Evolutionary conservation across 2,888 invertebrate genomes (phyloP), one percentile per base, ranked within the genome.

Genomic region (Laspeyria flexula): DNA sequence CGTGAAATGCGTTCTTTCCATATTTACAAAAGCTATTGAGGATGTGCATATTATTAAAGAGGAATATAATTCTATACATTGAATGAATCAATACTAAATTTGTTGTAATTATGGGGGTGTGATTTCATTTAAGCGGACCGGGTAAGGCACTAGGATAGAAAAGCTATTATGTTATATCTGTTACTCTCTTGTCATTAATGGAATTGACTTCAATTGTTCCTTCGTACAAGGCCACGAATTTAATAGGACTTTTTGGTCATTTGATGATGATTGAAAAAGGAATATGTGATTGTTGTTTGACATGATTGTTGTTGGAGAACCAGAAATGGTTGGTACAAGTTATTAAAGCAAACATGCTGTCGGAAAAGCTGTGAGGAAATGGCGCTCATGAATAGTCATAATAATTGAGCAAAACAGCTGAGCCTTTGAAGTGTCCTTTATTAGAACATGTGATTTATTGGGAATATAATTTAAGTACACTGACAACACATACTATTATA

Each of bases 21-120:
- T 78, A 76, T 75, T 68, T 79, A 74, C 48, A 73, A 80, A 77
- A 80, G 78, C 73, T 71, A 78, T 62, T 59, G 39, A 52, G 75
- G 72, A 78, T 71, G 74, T 75, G 76, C 71, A 65, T 49, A 50
- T 44, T 54, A 52, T 31, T 46, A 50, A 33, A 55, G 41, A 48
- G 42, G 54, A 65, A 57, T 65, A 60, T 59, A 60, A 53, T 43
- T 21, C 21, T 21, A 47, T 65, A 62, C 43, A 57, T 60, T 50
- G 43, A 62, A 55, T 51, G 43, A 55, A 49, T 60, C 48, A 41
- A 25, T 23, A 44, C 40, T 46, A 40, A 4, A 34, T 57, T 63
- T 59, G 61, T 43, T 34, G n/a, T 18, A 34, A 34, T 6, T 35
- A 16, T 43, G 38, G 40, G 37, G 29, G 40, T 45, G 58, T 61